Base-by-base conservation (phyloP, 1,140 invertebrate genomes). In the Dermatophagoides farinae region DNA sequence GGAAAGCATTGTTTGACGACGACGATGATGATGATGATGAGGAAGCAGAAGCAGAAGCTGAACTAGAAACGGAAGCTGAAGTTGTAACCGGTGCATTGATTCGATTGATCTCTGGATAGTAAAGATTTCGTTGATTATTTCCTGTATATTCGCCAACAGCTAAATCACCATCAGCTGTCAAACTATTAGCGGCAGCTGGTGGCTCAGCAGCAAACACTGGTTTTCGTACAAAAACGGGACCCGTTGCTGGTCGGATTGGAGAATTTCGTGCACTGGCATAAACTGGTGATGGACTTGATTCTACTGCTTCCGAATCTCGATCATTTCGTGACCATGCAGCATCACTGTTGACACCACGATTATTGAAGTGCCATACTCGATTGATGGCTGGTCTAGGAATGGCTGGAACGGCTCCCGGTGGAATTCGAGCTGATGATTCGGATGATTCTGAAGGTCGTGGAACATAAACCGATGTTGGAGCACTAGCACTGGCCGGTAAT, bases 91-190 rank as follows among this genome's bases (percentile, higher is more conserved):
- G 23, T 20, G 44, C 1, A n/a, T 57, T 51, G 18, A 59, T 59
- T 31, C 57, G 57, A 16, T 12, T 18, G 23, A 59, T 59, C 4
- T 59, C 57, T 4, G 57, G 57, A 41, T 52, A 59, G 57, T 59
- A 59, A 37, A 59, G 57, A 41, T 59, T 59, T 12, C 57, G 57
- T 22, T 57, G 52, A 16, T 14, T 39, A 22, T 22, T 12, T 2
- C 2, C 31, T 37, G 14, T 4, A 25, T 55, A 55, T 25, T 55
- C 53, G 38, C 53, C 53, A 55, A 55, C 14, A 20, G 46, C 31
- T 31, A 31, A 8, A 31, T 31, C 31, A 31, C 31, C 31, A 31
- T 31, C 31, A 31, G 2, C 31, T 4, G 47, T 50, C 1, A 50
- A 6, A 14, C 20, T 20, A 50, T 50, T 50, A 11, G 16, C 23